These are phyloP conservation scores for Drosophila villosipedis DNA, from an alignment of 2,888 invertebrate genomes.

Conservation along the genomic window DNA sequence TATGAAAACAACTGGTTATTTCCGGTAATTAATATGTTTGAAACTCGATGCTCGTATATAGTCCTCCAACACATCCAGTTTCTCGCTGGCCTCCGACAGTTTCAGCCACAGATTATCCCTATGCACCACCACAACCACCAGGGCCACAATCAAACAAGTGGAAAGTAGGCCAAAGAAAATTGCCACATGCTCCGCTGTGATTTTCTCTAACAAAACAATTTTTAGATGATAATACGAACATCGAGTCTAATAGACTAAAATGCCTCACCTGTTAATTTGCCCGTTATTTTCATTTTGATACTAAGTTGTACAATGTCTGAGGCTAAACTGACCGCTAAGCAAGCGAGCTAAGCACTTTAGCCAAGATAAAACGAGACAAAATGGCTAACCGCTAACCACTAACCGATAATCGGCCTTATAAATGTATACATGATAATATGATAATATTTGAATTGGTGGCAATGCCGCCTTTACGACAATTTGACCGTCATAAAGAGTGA, in stretches of 20 bases:
- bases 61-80: slow-evolving; percentile 70
- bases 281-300: slow-evolving; percentile 40
- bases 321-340: slow-evolving; percentile 31
- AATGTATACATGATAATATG: neutral
- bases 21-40: neutral
- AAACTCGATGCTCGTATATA: slow-evolving; percentile 45
- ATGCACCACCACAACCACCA: slow-evolving; percentile 69
- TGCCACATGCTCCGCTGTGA: slow-evolving; percentile 67
- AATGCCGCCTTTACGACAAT: slow-evolving; percentile 65
- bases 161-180: slow-evolving; percentile 72
- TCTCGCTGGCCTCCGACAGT: slow-evolving; percentile 65
- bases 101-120: slow-evolving; percentile 61
- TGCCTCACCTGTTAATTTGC: slow-evolving; percentile 51
- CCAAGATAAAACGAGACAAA: slow-evolving; percentile 48
- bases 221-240: neutral
- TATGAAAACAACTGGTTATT: neutral
- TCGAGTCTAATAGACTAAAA: neutral
- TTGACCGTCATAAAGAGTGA: slow-evolving; percentile 3
- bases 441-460: slow-evolving; percentile 55
- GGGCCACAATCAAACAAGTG: slow-evolving; percentile 66
- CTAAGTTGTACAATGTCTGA: slow-evolving; percentile 25
- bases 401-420: slow-evolving; percentile 52
- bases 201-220: slow-evolving; percentile 43
- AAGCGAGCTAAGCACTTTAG: slow-evolving; percentile 5
- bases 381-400: neutral